phyloP scores from a whole-genome alignment of 1,140 invertebrate species.

The Xylocopa sonorina region DNA sequence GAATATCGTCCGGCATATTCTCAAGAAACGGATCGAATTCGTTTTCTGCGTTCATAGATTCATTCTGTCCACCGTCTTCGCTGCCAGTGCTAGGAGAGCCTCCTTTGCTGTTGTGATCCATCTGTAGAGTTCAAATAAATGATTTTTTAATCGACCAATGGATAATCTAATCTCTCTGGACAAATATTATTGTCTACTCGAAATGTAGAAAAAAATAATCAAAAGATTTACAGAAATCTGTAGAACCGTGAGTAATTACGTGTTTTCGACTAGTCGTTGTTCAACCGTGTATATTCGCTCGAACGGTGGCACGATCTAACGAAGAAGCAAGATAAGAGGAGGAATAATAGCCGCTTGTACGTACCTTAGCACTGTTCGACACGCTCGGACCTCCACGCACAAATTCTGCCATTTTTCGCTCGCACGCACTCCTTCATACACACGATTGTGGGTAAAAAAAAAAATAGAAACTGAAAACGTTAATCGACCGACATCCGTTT shows the following conservation, averaged over 20 bases:
- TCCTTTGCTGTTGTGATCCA: constrained; percentile 83
- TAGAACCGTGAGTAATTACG: background rate
- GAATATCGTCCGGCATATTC: constrained; percentile 79
- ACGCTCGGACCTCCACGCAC: constrained; percentile 83
- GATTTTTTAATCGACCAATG: no score
- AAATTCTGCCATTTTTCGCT: constrained; percentile 83
- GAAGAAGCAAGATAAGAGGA: constrained; percentile 32
- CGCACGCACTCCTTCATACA: constrained; percentile 61
- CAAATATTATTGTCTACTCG: background rate
- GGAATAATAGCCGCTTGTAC: constrained; percentile 42
- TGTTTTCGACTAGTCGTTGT: background rate
- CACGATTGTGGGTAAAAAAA: constrained; percentile 28
- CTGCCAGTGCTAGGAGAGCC: constrained; percentile 92
- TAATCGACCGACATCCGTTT: constrained; percentile 69
- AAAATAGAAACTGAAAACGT: constrained; percentile 49
- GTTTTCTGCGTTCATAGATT: constrained; percentile 83
- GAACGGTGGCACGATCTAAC: background rate
- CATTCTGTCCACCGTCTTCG: constrained; percentile 89
- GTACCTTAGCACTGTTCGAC: constrained; percentile 81
- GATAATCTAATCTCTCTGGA: no score
- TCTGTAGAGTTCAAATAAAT: constrained; percentile 66
- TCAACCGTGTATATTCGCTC: background rate
- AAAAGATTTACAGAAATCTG: background rate
- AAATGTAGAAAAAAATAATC: constrained; percentile 11
- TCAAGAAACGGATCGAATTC: constrained; percentile 89